Percentiles rank a stretch among this genome's conserved stretches.
Evolutionary conservation across 2,113 vertebrate species (phyloP).

Genomic region (Rhinopithecus roxellana): DNA sequence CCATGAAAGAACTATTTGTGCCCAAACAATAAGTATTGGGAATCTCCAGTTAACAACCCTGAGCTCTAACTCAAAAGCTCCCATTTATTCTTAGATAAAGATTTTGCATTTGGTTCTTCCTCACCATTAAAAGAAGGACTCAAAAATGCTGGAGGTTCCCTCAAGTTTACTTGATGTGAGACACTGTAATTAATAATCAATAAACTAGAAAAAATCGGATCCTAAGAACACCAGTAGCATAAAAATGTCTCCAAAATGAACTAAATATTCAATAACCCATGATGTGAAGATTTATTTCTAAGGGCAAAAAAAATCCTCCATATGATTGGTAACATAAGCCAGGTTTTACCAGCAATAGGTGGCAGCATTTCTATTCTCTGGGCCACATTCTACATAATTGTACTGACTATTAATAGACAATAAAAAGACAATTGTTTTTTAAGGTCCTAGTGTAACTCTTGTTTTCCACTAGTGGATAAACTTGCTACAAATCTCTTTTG

Average conservation of each 20-base stretch:
- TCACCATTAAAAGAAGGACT: slow-evolving; percentile 52
- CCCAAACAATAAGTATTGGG: slow-evolving; percentile 33
- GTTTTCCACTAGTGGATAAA: slow-evolving; percentile 63
- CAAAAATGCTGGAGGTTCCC: background rate
- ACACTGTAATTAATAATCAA: background rate
- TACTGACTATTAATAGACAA: slow-evolving; percentile 30
- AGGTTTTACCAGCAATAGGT: slow-evolving; percentile 38
- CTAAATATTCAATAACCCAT: background rate
- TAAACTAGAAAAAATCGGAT: background rate
- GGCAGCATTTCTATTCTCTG: slow-evolving; percentile 72
- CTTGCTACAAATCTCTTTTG: slow-evolving; percentile 57
- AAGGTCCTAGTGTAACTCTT: background rate
- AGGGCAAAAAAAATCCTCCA: background rate
- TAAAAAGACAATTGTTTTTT: slow-evolving; percentile 22
- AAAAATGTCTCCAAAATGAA: background rate
- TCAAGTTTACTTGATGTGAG: background rate
- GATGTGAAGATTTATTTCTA: slow-evolving; percentile 4
- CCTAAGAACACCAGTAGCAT: background rate
- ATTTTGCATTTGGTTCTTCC: slow-evolving; percentile 3
- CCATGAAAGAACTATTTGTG: slow-evolving; percentile 71
- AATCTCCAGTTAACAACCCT: slow-evolving; percentile 44
- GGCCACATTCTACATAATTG: background rate
- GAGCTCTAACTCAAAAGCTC: slow-evolving; percentile 32
- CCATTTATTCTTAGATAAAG: slow-evolving; percentile 1
- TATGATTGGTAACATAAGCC: slow-evolving; percentile 13